These are phyloP conservation scores for Trachelus tabidus DNA, from an alignment of 2,888 invertebrate genomes.

Conservation along the genomic window DNA sequence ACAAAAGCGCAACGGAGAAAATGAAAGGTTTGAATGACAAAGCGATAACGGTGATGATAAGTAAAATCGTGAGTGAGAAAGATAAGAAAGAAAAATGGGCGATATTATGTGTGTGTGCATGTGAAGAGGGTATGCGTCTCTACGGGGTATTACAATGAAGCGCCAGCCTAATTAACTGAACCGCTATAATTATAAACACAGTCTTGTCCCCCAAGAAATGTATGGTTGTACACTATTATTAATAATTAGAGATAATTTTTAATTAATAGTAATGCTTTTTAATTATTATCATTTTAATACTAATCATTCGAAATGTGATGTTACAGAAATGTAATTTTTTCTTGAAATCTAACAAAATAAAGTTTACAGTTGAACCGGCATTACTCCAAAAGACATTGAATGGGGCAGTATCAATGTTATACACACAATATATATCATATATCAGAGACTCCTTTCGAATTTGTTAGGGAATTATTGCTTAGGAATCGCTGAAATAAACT, in stretches of 20 bases:
- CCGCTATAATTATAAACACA: constrained; percentile 22
- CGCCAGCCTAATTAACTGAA: constrained; percentile 50
- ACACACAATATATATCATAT: constrained; percentile 36
- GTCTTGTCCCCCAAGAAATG: constrained; percentile 52
- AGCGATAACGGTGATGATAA: constrained; percentile 23
- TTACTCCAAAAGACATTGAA: constrained; percentile 41
- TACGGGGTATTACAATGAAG: constrained; percentile 11
- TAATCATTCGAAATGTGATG: constrained; percentile 65
- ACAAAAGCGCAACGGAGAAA: constrained; percentile 31
- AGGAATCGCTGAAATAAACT: constrained; percentile 62
- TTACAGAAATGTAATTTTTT: constrained; percentile 57
- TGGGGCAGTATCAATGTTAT: constrained; percentile 33
- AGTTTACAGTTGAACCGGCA: constrained; percentile 59
- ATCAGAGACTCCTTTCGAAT: constrained; percentile 51
- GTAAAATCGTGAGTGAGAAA: neutral
- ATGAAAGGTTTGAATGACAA: constrained; percentile 18
- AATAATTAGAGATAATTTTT: constrained; percentile 64
- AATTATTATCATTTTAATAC: constrained; percentile 63
- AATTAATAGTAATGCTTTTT: constrained; percentile 60
- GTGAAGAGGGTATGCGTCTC: neutral
- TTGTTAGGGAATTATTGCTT: constrained; percentile 64
- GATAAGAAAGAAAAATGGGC: constrained; percentile 19
- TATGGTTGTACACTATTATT: constrained; percentile 66
- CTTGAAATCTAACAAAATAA: constrained; percentile 56
- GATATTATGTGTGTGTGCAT: constrained; percentile 27